Evolutionary conservation across 1,140 invertebrate species (phyloP).

Genomic region (Dufourea novaeangliae): DNA sequence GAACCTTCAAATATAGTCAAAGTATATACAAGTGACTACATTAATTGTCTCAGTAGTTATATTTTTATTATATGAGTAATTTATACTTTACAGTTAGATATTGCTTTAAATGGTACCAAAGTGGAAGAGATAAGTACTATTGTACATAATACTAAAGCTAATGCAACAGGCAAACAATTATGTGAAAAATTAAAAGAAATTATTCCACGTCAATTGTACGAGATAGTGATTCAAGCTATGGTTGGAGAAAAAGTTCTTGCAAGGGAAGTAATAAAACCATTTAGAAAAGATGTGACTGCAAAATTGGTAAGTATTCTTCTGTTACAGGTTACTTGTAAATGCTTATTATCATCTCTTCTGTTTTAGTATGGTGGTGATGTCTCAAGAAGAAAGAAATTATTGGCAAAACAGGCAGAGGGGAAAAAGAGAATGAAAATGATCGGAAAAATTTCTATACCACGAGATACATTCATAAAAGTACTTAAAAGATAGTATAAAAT

Average conservation of each 20-base stretch:
- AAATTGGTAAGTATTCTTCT: constrained; percentile 89
- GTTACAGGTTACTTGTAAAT: constrained; percentile 6
- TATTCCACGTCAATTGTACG: constrained; percentile 93
- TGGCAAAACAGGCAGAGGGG: constrained; percentile 94
- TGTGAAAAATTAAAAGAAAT: constrained; percentile 91
- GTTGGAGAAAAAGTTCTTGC: constrained; percentile 92
- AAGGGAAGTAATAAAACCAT: constrained; percentile 93
- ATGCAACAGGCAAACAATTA: constrained; percentile 86
- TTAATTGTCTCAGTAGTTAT: constrained; percentile 3
- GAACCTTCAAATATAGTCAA: constrained; percentile 87
- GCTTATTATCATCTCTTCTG: constrained; percentile 50
- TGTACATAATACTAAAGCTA: constrained; percentile 87
- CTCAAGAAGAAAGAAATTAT: constrained; percentile 93
- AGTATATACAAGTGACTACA: constrained; percentile 81
- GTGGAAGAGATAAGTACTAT: constrained; percentile 95
- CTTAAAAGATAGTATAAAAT: constrained; percentile 86
- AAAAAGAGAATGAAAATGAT: constrained; percentile 96
- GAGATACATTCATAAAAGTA: constrained; percentile 97
- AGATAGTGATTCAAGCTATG: constrained; percentile 93
- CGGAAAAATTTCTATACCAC: constrained; percentile 94
- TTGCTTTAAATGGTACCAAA: constrained; percentile 90
- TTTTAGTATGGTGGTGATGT: constrained; percentile 95
- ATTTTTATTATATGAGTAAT: constrained; percentile 5
- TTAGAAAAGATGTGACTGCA: constrained; percentile 95
- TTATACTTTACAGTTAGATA: constrained; percentile 85